Conservation (phyloP, 2,888 invertebrate genomes). For the Lepidocyrtoides sp. region DNA sequence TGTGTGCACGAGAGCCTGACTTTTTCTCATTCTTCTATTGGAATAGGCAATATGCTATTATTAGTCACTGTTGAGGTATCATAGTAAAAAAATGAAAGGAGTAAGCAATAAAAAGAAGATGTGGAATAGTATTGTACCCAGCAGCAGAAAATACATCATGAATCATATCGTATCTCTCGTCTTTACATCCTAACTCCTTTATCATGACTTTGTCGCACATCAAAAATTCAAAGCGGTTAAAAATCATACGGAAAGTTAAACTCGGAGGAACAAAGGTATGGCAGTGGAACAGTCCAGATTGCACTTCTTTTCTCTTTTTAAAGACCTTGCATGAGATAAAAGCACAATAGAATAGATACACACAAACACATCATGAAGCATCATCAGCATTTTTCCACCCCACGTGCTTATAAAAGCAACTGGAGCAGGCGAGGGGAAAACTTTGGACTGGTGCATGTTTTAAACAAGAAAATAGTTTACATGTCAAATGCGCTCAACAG, state of each 20-base stretch:
- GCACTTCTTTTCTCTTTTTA: neutral
- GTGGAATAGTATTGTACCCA: neutral
- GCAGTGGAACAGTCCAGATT: neutral
- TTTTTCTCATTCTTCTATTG: neutral
- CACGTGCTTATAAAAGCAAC: neutral
- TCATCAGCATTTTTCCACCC: neutral
- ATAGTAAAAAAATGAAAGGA: neutral
- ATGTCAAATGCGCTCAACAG: neutral
- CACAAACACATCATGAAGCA: neutral
- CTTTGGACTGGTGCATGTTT: neutral
- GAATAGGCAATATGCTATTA: neutral
- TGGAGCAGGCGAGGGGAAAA: too few relatives aligned
- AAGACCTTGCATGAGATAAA: neutral
- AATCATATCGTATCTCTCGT: too few relatives aligned
- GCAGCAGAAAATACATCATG: too few relatives aligned
- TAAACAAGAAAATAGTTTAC: neutral
- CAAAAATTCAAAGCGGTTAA: constrained; percentile 48
- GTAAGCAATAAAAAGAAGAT: neutral
- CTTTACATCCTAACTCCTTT: neutral
- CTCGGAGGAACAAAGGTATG: neutral
- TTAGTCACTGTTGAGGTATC: neutral
- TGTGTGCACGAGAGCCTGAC: neutral
- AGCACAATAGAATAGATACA: neutral
- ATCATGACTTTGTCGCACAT: constrained; percentile 36
- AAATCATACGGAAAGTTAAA: constrained; percentile 9